Conservation (phyloP, 2,113 vertebrate genomes). For the Nothocercus nigrocapillus region DNA sequence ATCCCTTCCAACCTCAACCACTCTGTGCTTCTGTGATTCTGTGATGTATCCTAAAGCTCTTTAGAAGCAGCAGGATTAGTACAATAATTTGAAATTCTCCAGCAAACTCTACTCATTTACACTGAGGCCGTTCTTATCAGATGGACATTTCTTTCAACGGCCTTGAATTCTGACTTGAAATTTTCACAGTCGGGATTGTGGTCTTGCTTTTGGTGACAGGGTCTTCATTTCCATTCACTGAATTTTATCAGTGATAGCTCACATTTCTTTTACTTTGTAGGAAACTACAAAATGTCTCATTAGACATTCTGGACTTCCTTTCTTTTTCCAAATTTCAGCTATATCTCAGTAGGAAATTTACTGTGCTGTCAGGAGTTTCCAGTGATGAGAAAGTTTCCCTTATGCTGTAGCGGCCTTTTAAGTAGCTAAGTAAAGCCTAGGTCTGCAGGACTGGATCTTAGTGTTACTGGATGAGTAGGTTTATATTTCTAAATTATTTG, state of each 20-base stretch:
- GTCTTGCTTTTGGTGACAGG: fast-evolving
- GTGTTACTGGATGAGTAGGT: fast-evolving
- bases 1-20: too few relatives aligned
- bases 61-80: not conserved
- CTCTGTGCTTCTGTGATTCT: too few relatives aligned
- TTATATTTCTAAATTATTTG: not conserved
- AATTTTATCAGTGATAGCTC: not conserved
- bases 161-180: not conserved
- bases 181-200: not conserved
- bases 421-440: not conserved
- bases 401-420: not conserved
- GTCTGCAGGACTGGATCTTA: not conserved
- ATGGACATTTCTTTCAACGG: not conserved
- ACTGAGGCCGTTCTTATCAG: not conserved
- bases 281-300: not conserved
- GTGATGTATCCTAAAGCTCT: not conserved
- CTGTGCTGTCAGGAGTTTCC: not conserved
- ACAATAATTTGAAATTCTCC: not conserved
- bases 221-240: not conserved
- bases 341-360: not conserved
- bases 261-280: not conserved
- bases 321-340: not conserved
- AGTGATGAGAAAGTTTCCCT: not conserved
- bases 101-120: not conserved
- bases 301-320: not conserved